Evolutionary conservation across 2,797 vertebrate species (phyloP), one percentile per base, ranked within the genome.

Genomic region (Cossypha polioptera): DNA sequence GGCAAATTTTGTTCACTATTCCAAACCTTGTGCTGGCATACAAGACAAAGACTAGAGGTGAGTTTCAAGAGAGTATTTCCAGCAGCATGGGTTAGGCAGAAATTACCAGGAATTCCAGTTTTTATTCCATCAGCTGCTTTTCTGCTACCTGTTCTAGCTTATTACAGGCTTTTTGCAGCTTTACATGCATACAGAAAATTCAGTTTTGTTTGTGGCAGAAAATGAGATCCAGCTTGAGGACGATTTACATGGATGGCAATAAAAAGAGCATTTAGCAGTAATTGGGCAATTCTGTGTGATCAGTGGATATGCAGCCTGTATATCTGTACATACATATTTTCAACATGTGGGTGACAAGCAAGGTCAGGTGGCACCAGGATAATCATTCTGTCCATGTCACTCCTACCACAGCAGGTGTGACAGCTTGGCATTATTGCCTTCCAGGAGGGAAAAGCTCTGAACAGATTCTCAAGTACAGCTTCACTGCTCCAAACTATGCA

Each of bases 301-400:
- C 79, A 35, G n/a, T 18, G 43, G 48, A 65, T 4, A 33, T 1
- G 19, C 29, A 38, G 50, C 7, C 69, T 59, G 29, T 51, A 61
- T 79, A 5, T 35, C 71, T 54, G 9, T 4, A 35, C 3, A 5
- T 12, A 6, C 0, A 2, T 21, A 53, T 86, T 74, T 78, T 58
- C 84, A 94, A 57, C 3, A 24, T 4, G 16, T 57, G 51, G 24
- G 36, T 24, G 47, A 92, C 71, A 92, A 61, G 65, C 26, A 91
- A 80, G 57, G 87, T 93, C 63, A 71, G 51, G 45, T 25, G 18
- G 45, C 81, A 88, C 16, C 65, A 66, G 73, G 88, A 83, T 13
- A 82, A 73, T 86, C 29, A 45, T 45, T 90, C 65, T 78, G 33
- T 40, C 73, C 71, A 5, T 28, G 61, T 62, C 72, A 59, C 62